phyloP scores from a whole-genome alignment of 2,797 vertebrate species.

The Austrolebias charrua region DNA sequence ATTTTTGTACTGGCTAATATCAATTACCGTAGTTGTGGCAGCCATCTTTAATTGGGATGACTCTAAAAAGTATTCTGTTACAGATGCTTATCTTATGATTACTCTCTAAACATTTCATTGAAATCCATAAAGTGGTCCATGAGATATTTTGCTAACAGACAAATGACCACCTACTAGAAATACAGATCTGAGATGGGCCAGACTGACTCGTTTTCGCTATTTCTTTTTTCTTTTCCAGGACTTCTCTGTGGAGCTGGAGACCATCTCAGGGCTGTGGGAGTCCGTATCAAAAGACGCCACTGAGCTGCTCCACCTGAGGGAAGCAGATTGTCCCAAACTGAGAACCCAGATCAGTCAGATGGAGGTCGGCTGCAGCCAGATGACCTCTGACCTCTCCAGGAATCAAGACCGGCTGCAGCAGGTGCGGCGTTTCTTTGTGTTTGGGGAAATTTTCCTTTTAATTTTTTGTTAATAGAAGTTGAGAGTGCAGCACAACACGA shows the following conservation, averaged over 20 bases:
- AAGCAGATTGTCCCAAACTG: conserved; percentile 77
- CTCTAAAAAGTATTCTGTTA: too few relatives aligned
- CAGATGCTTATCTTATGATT: too few relatives aligned
- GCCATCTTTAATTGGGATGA: too few relatives aligned
- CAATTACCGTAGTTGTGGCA: too few relatives aligned
- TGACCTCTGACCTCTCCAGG: conserved; percentile 78
- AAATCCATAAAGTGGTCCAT: background rate
- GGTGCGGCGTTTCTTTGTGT: conserved; percentile 63
- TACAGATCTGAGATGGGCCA: background rate
- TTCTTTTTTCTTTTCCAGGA: conserved; percentile 77
- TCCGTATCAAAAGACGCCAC: conserved; percentile 76
- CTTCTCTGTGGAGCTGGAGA: conserved; percentile 83
- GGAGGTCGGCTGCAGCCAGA: conserved; percentile 83
- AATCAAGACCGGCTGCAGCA: conserved; percentile 85
- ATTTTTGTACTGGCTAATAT: too few relatives aligned
- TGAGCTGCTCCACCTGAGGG: conserved; percentile 82
- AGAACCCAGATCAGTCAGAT: conserved; percentile 78
- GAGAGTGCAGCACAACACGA: too few relatives aligned
- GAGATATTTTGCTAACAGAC: too few relatives aligned
- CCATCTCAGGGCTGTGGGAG: conserved; percentile 78
- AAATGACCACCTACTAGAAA: background rate
- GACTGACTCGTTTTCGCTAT: background rate
- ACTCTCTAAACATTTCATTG: background rate
- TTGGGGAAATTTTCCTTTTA: background rate
- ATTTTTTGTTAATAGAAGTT: background rate